Conservation (phyloP, 2,888 invertebrate species). For the Lepetodrilus schrolli region DNA sequence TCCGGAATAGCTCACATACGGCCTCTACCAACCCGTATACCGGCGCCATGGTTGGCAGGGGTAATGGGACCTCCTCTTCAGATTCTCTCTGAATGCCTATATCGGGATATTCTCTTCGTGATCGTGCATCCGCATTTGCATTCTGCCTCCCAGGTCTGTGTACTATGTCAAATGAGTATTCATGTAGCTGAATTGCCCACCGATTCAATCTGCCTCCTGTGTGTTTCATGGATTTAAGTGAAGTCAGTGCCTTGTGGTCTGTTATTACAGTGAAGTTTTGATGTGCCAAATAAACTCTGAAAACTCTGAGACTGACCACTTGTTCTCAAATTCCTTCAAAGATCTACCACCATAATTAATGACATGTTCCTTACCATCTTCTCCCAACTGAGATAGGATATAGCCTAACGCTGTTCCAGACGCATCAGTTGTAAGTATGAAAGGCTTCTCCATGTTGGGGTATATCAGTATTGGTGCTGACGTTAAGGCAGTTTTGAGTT, state of each 20-base stretch:
- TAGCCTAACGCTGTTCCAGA: constrained; percentile 43
- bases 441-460: constrained; percentile 41
- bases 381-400: constrained; percentile 43
- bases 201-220: constrained; percentile 28
- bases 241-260: constrained; percentile 45
- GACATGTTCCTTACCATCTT: constrained; percentile 38
- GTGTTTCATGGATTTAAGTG: constrained; percentile 34
- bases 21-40: constrained; percentile 37
- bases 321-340: constrained; percentile 31
- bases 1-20: not conserved
- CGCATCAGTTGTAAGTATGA: constrained; percentile 34
- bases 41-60: too few species aligned
- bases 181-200: constrained; percentile 36
- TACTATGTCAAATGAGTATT: constrained; percentile 30
- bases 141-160: constrained; percentile 24
- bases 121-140: constrained; percentile 28
- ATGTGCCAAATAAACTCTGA: constrained; percentile 39
- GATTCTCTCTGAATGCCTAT: too few species aligned
- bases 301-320: constrained; percentile 39
- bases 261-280: constrained; percentile 40
- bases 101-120: constrained; percentile 19
- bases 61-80: too few species aligned
- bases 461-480: constrained; percentile 45
- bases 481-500: constrained; percentile 56
- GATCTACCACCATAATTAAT: constrained; percentile 44